phyloP scores from a whole-genome alignment of 2,797 vertebrate species.

The Acridotheres tristis region DNA sequence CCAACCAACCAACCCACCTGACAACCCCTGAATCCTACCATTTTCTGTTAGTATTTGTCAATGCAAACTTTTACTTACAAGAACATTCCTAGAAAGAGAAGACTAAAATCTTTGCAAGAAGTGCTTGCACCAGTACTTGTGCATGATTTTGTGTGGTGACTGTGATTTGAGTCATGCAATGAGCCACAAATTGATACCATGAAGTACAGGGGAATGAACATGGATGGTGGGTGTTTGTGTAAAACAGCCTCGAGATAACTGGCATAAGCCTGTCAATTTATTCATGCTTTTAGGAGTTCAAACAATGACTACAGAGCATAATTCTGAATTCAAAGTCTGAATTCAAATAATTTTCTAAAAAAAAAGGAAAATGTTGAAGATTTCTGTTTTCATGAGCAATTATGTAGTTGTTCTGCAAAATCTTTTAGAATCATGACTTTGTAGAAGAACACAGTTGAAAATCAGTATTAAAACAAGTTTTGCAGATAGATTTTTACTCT shows the following conservation, averaged over 20 bases:
- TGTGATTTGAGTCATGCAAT: background rate
- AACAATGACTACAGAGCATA: background rate
- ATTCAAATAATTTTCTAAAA: background rate
- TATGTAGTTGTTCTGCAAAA: background rate
- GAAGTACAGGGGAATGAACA: background rate
- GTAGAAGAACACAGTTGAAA: background rate
- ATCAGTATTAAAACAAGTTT: background rate
- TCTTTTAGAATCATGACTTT: background rate
- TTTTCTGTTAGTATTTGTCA: background rate
- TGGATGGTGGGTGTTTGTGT: background rate
- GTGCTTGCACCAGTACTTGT: background rate
- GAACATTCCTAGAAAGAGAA: background rate
- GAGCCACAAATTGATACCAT: background rate
- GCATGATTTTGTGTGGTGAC: background rate
- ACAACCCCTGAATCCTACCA: background rate
- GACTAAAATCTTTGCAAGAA: background rate
- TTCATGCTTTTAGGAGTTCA: background rate
- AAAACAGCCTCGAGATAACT: background rate
- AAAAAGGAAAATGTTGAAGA: background rate
- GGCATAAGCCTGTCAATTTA: background rate
- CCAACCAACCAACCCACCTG: background rate
- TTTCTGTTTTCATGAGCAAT: background rate
- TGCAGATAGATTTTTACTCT: background rate
- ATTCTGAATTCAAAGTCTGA: background rate
- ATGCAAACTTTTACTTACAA: background rate